These are phyloP conservation scores for Gephyroberyx darwinii DNA, from an alignment of 2,797 vertebrate genomes.

Conservation along the genomic window DNA sequence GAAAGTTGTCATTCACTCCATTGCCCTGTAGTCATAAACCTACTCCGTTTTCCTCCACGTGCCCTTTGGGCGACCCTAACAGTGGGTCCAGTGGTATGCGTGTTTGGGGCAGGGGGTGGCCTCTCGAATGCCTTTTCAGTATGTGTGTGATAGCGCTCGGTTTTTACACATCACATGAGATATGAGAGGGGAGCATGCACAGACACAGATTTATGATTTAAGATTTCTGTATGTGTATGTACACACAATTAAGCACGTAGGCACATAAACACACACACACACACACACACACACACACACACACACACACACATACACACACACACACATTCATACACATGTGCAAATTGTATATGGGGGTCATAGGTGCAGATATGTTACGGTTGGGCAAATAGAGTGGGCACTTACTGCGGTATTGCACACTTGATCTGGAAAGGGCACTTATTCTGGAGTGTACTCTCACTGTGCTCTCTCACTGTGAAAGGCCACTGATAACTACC, in stretches of 20 bases:
- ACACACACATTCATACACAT: not conserved
- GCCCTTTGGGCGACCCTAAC: slow-evolving; percentile 63
- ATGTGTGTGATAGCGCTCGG: slow-evolving; percentile 40
- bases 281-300: not conserved
- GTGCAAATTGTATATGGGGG: slow-evolving; percentile 24
- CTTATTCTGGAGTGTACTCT: slow-evolving; percentile 51
- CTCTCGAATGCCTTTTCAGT: slow-evolving; percentile 63
- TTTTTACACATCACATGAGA: slow-evolving; percentile 26
- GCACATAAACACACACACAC: not conserved
- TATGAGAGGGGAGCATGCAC: slow-evolving; percentile 18
- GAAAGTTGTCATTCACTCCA: slow-evolving; percentile 33
- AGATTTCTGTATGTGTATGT: too few species aligned
- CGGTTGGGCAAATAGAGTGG: slow-evolving; percentile 27
- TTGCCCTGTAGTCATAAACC: slow-evolving; percentile 55
- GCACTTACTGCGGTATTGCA: slow-evolving; percentile 4
- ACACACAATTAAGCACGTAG: slow-evolving; percentile 14
- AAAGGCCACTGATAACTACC: slow-evolving; percentile 40
- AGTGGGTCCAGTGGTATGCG: slow-evolving; percentile 61
- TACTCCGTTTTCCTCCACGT: slow-evolving; percentile 52
- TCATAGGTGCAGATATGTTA: slow-evolving; percentile 23
- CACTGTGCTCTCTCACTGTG: slow-evolving; percentile 33
- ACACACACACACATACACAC: not conserved
- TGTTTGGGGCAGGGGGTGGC: slow-evolving; percentile 25
- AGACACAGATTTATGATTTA: not conserved
- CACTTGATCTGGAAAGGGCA: slow-evolving; percentile 46